Percentiles rank a stretch among this genome's conserved stretches.
Conservation (phyloP, 2,797 vertebrate species). For the Lagorchestes hirsutus region DNA sequence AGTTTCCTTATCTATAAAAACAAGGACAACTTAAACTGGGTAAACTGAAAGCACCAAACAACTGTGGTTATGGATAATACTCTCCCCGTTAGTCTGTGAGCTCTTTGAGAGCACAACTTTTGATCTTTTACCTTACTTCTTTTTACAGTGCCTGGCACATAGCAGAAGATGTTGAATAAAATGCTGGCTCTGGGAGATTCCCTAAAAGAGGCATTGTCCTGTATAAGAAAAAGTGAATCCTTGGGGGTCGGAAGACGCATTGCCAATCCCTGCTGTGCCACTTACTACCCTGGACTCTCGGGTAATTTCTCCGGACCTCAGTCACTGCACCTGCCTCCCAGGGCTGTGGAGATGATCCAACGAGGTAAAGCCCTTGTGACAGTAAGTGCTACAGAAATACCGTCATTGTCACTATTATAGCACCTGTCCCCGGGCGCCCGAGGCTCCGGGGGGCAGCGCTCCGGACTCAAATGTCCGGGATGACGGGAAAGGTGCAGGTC, state of each 20-base stretch:
- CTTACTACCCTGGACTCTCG: neutral
- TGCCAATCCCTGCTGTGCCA: neutral
- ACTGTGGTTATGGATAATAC: neutral
- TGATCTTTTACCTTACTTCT: neutral
- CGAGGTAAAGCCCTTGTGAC: neutral
- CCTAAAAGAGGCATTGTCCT: neutral
- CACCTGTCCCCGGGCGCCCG: neutral
- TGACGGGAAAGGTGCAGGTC: no score
- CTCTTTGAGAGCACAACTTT: neutral
- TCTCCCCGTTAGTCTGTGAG: neutral
- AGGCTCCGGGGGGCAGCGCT: no score
- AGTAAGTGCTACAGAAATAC: constrained; percentile 1
- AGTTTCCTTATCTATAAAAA: neutral
- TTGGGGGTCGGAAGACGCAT: neutral
- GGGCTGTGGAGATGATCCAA: neutral
- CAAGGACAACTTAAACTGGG: neutral
- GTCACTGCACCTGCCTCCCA: neutral
- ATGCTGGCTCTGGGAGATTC: neutral
- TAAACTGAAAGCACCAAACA: neutral
- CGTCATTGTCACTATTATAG: constrained; percentile 27
- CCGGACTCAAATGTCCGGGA: no score
- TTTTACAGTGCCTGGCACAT: neutral
- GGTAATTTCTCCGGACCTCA: neutral
- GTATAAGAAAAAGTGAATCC: neutral
- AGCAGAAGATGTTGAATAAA: neutral